These are phyloP conservation scores for Drosophila teissieri DNA, from an alignment of 1,140 invertebrate species.

Conservation along the genomic window DNA sequence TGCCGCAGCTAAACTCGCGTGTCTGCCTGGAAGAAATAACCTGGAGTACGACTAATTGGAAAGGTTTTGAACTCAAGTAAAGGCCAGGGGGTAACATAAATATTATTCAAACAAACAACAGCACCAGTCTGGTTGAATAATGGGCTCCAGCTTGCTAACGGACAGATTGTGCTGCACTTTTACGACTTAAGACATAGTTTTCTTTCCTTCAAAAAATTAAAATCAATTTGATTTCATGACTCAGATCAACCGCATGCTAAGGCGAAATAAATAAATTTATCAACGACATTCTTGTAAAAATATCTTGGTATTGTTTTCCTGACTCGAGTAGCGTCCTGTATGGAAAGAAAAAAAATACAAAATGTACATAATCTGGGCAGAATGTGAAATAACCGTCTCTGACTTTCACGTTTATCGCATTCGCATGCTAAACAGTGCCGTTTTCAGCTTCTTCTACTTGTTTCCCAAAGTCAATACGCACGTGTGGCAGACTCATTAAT, in stretches of 20 bases:
- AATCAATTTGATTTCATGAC: too few species aligned
- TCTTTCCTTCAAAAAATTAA: not conserved
- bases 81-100: not conserved
- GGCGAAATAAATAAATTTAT: conserved; percentile 27
- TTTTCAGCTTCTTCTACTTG: conserved; percentile 23
- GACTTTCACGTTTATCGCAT: conserved; percentile 43
- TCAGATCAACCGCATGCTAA: not conserved
- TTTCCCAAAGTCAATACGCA: conserved; percentile 39
- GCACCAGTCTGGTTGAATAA: not conserved
- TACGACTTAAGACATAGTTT: too few species aligned
- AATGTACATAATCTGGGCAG: conserved; percentile 63
- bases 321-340: conserved; percentile 33
- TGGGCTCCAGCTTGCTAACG: too few species aligned
- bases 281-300: conserved; percentile 11
- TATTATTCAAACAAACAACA: not conserved
- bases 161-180: too few species aligned
- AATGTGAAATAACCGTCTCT: conserved; percentile 14
- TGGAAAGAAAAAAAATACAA: conserved; percentile 21
- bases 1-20: conserved; percentile 13
- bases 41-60: conserved; percentile 18
- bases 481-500: conserved; percentile 38
- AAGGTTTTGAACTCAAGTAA: not conserved
- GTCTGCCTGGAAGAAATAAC: conserved; percentile 33
- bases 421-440: conserved; percentile 50
- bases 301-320: conserved; percentile 7